Base-by-base conservation (phyloP, 1,140 invertebrate genomes). In the Mamestra configurata region DNA sequence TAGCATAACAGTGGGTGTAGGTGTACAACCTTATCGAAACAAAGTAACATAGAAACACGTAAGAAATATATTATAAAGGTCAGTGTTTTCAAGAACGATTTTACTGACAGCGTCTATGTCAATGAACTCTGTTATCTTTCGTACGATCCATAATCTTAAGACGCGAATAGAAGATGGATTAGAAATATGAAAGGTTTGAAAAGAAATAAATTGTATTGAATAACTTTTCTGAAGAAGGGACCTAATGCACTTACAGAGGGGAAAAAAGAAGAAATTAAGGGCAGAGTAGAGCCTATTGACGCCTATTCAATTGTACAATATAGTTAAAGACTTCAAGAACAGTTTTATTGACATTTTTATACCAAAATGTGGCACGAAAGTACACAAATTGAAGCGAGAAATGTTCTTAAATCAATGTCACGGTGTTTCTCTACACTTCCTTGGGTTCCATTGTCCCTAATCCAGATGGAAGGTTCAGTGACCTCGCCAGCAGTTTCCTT, bases 381-480 rank as follows among this genome's bases (percentile, higher is more conserved):
- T 35, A 64, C 15, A 59, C 22, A 24, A 61, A 75, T 37, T 31
- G 31, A 15, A 46, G 37, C 53, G 37, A 43, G 27, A 59, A 75
- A 76, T 31, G 43, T 61, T 76, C 73, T 40, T 46, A 49, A 76
- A 76, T 76, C 55, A 49, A 61, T 76, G 57, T 61, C 73, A 76
- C 37, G 40, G 37, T 11, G 35, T 46, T 76, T 76, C 57, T 61
- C 73, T 40, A 61, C 57, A 57, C 55, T 15, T 61, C 55, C 40
- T 64, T 59, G 51, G 71, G 20, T 49, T 18, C 75, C 46, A 77
- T 77, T 77, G 76, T 77, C 43, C 73, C 73, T 64, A 76, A 76
- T 76, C 73, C 73, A 76, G 73, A 76, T 76, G 73, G 20, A 31
- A 15, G 35, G 77, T 66, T 71, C 61, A 24, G 1, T 43, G 66